Evolutionary conservation across 2,113 vertebrate genomes (phyloP), one percentile per base, ranked within the genome.

Genomic region (Tetrax tetrax): DNA sequence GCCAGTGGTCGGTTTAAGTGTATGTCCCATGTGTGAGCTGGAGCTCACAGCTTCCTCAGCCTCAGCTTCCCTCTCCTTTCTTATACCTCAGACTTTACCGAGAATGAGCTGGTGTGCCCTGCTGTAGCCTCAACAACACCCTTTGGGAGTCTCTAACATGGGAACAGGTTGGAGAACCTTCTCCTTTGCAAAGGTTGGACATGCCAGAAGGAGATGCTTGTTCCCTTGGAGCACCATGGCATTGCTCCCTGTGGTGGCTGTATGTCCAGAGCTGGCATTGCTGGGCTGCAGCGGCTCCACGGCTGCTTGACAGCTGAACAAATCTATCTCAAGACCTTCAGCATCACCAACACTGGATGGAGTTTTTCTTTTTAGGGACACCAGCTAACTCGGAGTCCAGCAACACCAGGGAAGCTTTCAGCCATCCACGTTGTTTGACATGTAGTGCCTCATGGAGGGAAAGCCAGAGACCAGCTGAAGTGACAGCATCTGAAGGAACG

Each of bases 391-490:
- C 7, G 2, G 37, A 37, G 48, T 75, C 43, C 38, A 72, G 60
- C 14, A 78, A 38, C 20, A 71, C 0, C 2, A 63, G 41, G 38
- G 33, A 53, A 63, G 38, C 27, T 76, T 77, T 51, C 10, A 75
- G n/a, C 20, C 60, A 66, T 25, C 10, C 43, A 15, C 12, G 0
- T 1, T 35, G 18, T 48, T 57, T 79, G 76, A 68, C 4, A 4
- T 33, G 54, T 14, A 25, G 41, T 78, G 79, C 13, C 68, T 90
- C 17, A 0, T 50, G 45, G 22, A 77, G 53, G 48, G 3, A 79
- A 91, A 76, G 68, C 74, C 63, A 83, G 43, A 69, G 53, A 66
- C 43, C 51, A 89, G 81, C 72, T 91, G 93, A 78, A 66, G 38
- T 0, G 10, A 50, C 53, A 61, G 37, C 3, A 2, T 71, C 63